phyloP scores from a whole-genome alignment of 2,113 vertebrate species.

The Pelmatolapia mariae region DNA sequence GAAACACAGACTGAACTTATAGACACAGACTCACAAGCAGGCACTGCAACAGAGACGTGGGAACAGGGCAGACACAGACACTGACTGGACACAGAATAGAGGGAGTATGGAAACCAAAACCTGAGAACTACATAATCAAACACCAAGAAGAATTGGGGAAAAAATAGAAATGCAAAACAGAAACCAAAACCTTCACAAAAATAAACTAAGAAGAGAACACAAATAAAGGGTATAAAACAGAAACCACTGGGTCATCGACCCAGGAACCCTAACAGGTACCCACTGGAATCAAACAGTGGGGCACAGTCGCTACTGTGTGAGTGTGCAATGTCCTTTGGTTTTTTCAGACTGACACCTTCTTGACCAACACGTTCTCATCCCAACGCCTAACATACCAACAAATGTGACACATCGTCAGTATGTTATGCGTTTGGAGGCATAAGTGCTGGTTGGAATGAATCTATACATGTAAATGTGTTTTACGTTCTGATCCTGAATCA shows the following conservation, averaged over 20 bases:
- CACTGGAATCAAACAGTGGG: neutral
- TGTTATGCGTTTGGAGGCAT: neutral
- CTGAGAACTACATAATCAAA: neutral
- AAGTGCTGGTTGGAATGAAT: neutral
- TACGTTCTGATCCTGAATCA: neutral
- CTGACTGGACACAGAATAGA: neutral
- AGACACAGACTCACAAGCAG: neutral
- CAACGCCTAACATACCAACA: neutral
- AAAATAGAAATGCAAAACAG: neutral
- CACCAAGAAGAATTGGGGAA: accelerated
- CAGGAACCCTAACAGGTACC: neutral
- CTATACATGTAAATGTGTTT: neutral
- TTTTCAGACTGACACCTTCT: neutral
- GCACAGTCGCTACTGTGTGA: neutral
- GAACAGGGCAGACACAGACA: neutral
- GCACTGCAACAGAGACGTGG: neutral
- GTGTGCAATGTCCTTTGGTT: neutral
- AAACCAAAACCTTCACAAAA: neutral
- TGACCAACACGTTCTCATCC: neutral
- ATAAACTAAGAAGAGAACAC: neutral
- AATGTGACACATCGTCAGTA: neutral
- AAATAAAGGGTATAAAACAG: neutral
- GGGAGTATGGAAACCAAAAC: neutral
- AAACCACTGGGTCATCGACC: neutral
- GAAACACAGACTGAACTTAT: neutral